Evolutionary conservation across 2,888 invertebrate species (phyloP).

Genomic region (Incurvaria masculella): DNA sequence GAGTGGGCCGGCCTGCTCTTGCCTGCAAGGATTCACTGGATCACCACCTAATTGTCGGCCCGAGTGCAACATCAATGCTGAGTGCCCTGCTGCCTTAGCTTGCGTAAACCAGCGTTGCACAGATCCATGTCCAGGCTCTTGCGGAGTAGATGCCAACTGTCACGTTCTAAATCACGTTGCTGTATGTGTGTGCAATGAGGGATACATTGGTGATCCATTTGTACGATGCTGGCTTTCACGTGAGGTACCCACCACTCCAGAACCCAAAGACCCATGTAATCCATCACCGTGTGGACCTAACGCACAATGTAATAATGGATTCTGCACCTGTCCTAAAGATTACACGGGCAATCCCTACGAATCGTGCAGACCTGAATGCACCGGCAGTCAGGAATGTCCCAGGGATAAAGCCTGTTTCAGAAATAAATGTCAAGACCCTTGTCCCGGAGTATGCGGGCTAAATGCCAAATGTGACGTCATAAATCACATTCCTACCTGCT

Average conservation of each 20-base stretch:
- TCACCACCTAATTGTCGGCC: constrained; percentile 76
- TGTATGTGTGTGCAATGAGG: constrained; percentile 73
- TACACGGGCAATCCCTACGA: constrained; percentile 71
- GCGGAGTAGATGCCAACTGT: constrained; percentile 76
- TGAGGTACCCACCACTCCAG: constrained; percentile 29
- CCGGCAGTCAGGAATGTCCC: constrained; percentile 67
- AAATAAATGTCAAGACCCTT: constrained; percentile 72
- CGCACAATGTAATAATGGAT: constrained; percentile 64
- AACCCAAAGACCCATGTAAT: constrained; percentile 59
- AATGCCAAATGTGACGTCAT: constrained; percentile 71
- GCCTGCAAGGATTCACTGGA: constrained; percentile 74
- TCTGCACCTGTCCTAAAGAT: constrained; percentile 65
- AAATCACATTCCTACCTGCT: constrained; percentile 71
- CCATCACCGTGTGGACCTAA: constrained; percentile 73
- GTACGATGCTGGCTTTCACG: constrained; percentile 64
- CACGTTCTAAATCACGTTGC: constrained; percentile 77
- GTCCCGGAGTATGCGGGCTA: constrained; percentile 70
- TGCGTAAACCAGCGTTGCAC: constrained; percentile 77
- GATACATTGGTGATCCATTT: constrained; percentile 79
- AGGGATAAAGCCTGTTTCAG: constrained; percentile 68
- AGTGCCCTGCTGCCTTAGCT: constrained; percentile 73
- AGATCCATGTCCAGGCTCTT: constrained; percentile 81
- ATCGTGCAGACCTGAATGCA: constrained; percentile 70
- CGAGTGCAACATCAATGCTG: constrained; percentile 75
- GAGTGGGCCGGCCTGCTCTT: constrained; percentile 75